phyloP scores from a whole-genome alignment of 2,113 vertebrate species.

The Gopherus evgoodei region DNA sequence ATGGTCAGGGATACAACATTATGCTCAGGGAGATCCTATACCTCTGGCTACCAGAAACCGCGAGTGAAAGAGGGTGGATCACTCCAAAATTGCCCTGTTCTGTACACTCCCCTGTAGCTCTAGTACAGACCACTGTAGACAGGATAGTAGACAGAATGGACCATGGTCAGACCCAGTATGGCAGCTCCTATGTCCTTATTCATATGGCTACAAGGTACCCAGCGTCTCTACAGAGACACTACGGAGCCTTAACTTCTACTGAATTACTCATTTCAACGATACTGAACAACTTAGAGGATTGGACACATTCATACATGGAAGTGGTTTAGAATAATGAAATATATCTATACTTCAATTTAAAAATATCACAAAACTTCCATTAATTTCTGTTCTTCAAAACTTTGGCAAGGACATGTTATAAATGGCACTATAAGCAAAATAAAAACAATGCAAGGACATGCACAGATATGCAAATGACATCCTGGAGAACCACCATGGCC shows the following conservation, averaged over 20 bases:
- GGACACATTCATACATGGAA: neutral
- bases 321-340: neutral
- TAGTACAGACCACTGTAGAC: neutral
- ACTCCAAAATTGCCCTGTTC: neutral
- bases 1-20: neutral
- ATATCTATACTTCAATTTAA: neutral
- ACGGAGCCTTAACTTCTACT: neutral
- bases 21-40: neutral
- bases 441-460: neutral
- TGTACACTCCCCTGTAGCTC: neutral
- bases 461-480: conserved; percentile 37
- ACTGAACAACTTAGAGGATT: neutral
- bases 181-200: neutral
- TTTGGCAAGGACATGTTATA: neutral
- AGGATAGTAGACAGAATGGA: neutral
- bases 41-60: neutral
- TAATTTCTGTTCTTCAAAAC: conserved; percentile 27
- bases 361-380: neutral
- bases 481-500: neutral
- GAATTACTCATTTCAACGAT: neutral
- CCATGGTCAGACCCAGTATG: neutral
- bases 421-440: neutral
- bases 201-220: neutral
- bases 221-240: neutral
- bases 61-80: neutral